Evolutionary conservation across 2,797 vertebrate genomes (phyloP).

Genomic region (Gymnopithys bicolor): DNA sequence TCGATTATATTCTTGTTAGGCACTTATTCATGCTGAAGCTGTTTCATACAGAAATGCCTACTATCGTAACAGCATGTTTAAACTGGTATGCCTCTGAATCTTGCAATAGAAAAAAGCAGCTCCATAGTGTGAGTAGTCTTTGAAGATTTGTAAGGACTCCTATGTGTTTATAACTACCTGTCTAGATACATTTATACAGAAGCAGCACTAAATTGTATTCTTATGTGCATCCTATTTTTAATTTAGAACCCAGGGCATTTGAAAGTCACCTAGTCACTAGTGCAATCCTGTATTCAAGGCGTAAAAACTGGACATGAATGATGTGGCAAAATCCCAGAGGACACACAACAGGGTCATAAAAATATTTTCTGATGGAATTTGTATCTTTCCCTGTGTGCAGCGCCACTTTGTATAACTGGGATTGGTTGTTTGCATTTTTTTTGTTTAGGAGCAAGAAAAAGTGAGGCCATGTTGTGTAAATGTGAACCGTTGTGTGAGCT

Average conservation of each 20-base stretch:
- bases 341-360: background rate
- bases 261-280: background rate
- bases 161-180: background rate
- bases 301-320: background rate
- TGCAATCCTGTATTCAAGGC: background rate
- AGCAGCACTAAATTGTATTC: background rate
- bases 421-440: background rate
- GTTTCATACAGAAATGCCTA: constrained; percentile 9
- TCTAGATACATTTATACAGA: background rate
- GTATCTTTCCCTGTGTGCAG: background rate
- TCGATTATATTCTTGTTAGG: background rate
- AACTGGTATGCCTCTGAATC: background rate
- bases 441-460: background rate
- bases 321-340: background rate
- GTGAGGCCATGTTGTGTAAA: background rate
- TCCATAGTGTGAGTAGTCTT: background rate
- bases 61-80: background rate
- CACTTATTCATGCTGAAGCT: background rate
- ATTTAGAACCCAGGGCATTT: background rate
- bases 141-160: background rate
- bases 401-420: background rate
- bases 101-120: background rate
- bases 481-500: background rate
- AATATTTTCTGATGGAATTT: background rate
- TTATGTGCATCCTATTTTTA: background rate